These are phyloP conservation scores for Epistrophe grossulariae DNA, from an alignment of 2,888 invertebrate species.

Conservation along the genomic window DNA sequence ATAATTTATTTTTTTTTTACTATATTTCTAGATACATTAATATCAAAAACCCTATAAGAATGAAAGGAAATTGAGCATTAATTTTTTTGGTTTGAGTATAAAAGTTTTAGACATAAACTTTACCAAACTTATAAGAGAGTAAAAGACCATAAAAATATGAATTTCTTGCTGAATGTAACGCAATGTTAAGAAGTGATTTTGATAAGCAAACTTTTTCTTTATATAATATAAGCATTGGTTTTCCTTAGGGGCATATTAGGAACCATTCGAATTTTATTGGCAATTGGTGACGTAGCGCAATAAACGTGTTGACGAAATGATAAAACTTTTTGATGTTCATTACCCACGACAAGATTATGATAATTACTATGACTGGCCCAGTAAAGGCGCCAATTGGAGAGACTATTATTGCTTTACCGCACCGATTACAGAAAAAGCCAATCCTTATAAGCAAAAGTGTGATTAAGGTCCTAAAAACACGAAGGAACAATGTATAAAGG, in stretches of 20 bases:
- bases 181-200: conserved; percentile 5
- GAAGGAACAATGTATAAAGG: conserved; percentile 6
- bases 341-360: conserved; percentile 2
- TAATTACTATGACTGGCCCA: not conserved
- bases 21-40: not conserved
- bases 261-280: conserved; percentile 14
- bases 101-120: conserved; percentile 17
- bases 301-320: not conserved
- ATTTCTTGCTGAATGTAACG: not conserved
- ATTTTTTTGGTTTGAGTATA: not conserved
- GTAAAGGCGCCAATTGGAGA: not conserved
- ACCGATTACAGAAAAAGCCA: conserved; percentile 2
- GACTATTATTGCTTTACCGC: not conserved
- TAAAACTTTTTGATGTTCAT: conserved; percentile 19
- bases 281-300: conserved; percentile 1
- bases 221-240: not conserved
- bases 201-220: conserved; percentile 19
- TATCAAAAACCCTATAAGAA: not conserved
- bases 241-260: conserved; percentile 1
- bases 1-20: not conserved
- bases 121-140: not conserved
- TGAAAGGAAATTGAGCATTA: not conserved
- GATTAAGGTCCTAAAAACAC: not conserved
- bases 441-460: not conserved
- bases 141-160: not conserved